Conservation (phyloP, 2,888 invertebrate species). For the Artemia sinica region DNA sequence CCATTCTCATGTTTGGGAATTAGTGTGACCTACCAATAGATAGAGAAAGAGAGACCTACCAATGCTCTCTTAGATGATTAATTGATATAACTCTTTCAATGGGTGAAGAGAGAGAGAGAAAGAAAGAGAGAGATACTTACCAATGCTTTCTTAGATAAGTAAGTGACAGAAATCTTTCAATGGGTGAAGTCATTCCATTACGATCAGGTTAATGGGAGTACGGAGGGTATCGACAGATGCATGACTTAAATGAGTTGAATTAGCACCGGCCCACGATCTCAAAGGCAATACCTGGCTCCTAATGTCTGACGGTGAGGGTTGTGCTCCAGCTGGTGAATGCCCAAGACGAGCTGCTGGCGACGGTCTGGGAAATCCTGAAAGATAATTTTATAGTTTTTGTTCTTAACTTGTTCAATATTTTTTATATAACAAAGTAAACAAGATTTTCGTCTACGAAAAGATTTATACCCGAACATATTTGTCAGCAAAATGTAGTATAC, state of each 20-base stretch:
- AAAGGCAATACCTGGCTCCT: constrained; percentile 50
- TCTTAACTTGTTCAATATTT: no score
- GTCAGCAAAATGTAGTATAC: no score
- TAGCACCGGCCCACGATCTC: constrained; percentile 77
- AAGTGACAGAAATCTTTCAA: constrained; percentile 61
- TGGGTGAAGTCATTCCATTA: constrained; percentile 44
- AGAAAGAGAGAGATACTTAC: neutral
- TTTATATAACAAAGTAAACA: no score
- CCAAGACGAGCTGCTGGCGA: constrained; percentile 36
- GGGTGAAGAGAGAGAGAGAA: no score
- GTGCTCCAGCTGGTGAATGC: constrained; percentile 33
- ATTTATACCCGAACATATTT: no score
- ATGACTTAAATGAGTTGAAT: constrained; percentile 70
- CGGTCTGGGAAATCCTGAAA: constrained; percentile 29
- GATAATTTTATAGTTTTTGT: no score
- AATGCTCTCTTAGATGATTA: no score
- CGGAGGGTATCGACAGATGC: constrained; percentile 72
- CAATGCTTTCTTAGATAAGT: neutral
- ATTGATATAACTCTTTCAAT: no score
- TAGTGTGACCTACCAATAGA: no score
- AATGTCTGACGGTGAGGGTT: constrained; percentile 16
- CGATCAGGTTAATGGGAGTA: constrained; percentile 49
- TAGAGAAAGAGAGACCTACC: no score
- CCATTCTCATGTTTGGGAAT: no score
- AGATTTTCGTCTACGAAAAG: no score